Evolutionary conservation across 2,888 invertebrate genomes (phyloP).

Genomic region (Piscicola geometra): DNA sequence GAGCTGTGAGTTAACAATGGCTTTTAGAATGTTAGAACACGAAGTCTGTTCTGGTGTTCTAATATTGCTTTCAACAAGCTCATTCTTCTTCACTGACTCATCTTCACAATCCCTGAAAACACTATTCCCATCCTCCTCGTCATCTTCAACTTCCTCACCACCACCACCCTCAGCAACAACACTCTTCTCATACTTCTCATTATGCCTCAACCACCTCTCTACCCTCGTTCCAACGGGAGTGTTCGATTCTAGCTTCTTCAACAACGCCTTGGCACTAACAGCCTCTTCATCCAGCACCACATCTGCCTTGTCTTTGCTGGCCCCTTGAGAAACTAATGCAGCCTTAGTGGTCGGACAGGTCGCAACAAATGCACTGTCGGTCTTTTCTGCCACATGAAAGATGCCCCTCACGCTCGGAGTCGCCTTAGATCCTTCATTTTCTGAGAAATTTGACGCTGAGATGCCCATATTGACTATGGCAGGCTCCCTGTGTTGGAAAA

Average conservation of each 20-base stretch:
- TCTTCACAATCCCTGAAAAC: not conserved
- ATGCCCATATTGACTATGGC: slow-evolving; percentile 69
- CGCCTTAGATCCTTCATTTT: slow-evolving; percentile 6
- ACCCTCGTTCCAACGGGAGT: not conserved
- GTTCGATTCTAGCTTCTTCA: not conserved
- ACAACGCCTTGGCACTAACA: not conserved
- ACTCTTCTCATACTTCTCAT: not conserved
- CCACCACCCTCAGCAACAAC: not conserved
- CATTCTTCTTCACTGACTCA: not conserved
- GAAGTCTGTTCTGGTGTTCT: too few species aligned
- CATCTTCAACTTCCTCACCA: not conserved
- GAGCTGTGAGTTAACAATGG: not conserved
- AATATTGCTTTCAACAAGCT: too few species aligned
- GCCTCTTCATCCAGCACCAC: not conserved
- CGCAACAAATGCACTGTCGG: too few species aligned
- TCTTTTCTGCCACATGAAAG: not conserved
- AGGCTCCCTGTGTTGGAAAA: slow-evolving; percentile 60
- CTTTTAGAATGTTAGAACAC: not conserved
- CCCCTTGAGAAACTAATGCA: not conserved
- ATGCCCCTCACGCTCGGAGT: not conserved
- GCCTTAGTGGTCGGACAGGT: not conserved
- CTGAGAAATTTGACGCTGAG: slow-evolving; percentile 70
- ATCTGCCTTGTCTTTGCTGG: not conserved
- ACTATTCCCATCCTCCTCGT: not conserved
- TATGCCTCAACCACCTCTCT: not conserved